Conservation (phyloP, 2,888 invertebrate genomes). For the Trachelus troglodyta region DNA sequence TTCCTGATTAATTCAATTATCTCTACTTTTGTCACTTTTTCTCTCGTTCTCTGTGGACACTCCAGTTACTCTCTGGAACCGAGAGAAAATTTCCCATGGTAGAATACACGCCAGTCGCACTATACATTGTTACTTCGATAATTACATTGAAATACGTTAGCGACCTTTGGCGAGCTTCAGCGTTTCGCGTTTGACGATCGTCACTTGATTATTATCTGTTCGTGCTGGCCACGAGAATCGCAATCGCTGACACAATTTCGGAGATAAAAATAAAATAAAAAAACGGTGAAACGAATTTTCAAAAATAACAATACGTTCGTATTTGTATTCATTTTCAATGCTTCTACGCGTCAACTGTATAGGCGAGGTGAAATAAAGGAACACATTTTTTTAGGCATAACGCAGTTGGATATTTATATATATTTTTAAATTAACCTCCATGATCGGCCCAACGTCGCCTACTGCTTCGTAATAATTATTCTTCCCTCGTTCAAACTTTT, state of each 20-base stretch:
- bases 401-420: not conserved
- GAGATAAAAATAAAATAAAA: too few species aligned
- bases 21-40: too few species aligned
- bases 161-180: not conserved
- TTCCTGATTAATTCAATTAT: too few species aligned
- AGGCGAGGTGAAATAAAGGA: too few species aligned
- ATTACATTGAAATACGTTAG: not conserved
- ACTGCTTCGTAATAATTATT: not conserved
- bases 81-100: not conserved
- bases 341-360: not conserved
- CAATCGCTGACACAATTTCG: not conserved
- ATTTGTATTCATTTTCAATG: not conserved
- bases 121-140: not conserved
- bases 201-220: not conserved
- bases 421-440: not conserved
- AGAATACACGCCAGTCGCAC: not conserved
- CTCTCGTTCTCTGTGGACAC: too few species aligned
- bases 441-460: not conserved
- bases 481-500: not conserved
- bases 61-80: not conserved
- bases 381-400: too few species aligned
- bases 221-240: not conserved
- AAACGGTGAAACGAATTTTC: not conserved
- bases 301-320: not conserved
- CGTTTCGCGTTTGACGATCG: not conserved